Evolutionary conservation across 2,113 vertebrate species (phyloP).

Genomic region (Illadopsis cleaveri): DNA sequence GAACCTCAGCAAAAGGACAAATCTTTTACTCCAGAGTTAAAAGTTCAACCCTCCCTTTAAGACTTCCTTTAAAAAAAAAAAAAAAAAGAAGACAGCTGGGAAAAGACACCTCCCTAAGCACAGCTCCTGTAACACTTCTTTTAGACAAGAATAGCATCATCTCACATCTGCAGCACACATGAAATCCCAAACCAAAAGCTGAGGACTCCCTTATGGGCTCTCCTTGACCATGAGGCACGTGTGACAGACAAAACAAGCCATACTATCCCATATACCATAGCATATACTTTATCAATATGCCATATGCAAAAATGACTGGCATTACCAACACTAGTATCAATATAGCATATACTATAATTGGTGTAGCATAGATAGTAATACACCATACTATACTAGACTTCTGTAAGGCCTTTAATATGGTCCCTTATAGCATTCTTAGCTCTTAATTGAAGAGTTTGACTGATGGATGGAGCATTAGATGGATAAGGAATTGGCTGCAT

Average conservation of each 20-base stretch:
- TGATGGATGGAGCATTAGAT: background rate
- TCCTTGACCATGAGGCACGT: background rate
- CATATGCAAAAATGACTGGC: background rate
- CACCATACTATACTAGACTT: background rate
- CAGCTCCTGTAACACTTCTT: background rate
- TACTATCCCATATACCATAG: fast-evolving
- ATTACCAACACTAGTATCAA: background rate
- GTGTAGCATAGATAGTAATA: background rate
- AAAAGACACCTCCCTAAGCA: background rate
- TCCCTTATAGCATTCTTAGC: background rate
- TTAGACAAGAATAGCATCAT: background rate
- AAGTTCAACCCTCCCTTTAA: background rate
- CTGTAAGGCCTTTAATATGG: background rate
- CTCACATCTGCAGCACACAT: background rate
- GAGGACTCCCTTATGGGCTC: background rate
- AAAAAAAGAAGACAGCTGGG: background rate
- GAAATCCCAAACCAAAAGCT: background rate
- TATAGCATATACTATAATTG: background rate
- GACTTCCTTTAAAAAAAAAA: background rate
- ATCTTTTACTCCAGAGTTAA: background rate
- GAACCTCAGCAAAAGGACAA: background rate
- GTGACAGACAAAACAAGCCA: background rate
- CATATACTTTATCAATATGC: background rate
- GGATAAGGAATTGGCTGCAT: background rate
- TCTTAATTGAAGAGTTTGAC: background rate